phyloP scores from a whole-genome alignment of 2,797 vertebrate genomes.

The Tokudaia muenninki region DNA sequence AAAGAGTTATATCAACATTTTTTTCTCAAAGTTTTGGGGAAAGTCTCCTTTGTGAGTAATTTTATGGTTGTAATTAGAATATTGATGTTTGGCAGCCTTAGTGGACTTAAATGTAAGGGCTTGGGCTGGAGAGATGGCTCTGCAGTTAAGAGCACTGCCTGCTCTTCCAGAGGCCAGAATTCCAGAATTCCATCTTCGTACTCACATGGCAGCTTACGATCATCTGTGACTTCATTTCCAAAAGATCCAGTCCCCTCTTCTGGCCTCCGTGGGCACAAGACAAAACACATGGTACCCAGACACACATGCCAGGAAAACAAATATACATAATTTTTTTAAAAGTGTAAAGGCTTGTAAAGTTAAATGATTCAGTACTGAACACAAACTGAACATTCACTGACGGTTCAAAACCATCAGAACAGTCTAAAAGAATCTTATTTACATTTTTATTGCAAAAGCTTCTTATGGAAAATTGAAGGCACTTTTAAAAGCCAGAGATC shows the following conservation, averaged over 20 bases:
- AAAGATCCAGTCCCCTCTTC: not conserved
- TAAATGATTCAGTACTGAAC: conserved; percentile 26
- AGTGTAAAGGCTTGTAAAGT: conserved; percentile 35
- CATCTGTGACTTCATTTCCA: not conserved
- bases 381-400: not conserved
- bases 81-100: conserved; percentile 28
- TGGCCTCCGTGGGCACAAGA: not conserved
- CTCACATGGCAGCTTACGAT: not conserved
- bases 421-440: conserved; percentile 55
- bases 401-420: conserved; percentile 40
- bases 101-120: conserved; percentile 42
- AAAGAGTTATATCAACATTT: conserved; percentile 37
- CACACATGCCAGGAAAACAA: not conserved
- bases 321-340: not conserved
- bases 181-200: not conserved
- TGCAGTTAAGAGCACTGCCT: not conserved
- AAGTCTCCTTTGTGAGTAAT: conserved; percentile 61
- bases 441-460: conserved; percentile 64
- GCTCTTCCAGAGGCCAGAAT: not conserved
- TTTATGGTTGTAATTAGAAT: conserved; percentile 36
- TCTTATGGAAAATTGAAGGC: conserved; percentile 24
- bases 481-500: conserved; percentile 34
- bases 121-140: not conserved
- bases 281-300: not conserved
- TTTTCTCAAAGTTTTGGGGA: conserved; percentile 50